Evolutionary conservation across 2,888 invertebrate genomes (phyloP).

Genomic region (Himalopsyche anomala): DNA sequence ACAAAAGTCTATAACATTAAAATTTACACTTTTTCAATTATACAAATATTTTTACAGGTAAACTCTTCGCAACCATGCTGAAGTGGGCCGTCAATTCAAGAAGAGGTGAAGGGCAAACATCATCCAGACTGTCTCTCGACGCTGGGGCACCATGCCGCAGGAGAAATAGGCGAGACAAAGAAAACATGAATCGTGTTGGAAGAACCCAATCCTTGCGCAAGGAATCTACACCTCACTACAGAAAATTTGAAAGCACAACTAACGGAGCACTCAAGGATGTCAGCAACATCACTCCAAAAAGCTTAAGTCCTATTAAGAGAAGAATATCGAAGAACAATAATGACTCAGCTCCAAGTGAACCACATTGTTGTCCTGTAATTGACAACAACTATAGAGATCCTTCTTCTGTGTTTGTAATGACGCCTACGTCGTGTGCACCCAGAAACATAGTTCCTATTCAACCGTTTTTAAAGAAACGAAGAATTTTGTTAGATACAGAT

Average conservation of each 20-base stretch:
- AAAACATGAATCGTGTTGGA: conserved; percentile 75
- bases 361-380: not conserved
- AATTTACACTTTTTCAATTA: no score
- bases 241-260: conserved; percentile 72
- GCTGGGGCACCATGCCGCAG: conserved; percentile 70
- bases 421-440: conserved; percentile 55
- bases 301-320: conserved; percentile 69
- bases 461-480: conserved; percentile 60
- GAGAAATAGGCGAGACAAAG: conserved; percentile 73
- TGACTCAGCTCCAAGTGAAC: not conserved
- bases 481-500: conserved; percentile 63
- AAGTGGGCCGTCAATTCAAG: conserved; percentile 80
- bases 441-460: conserved; percentile 47
- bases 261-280: conserved; percentile 76
- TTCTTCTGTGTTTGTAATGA: conserved; percentile 27
- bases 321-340: conserved; percentile 26
- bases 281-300: conserved; percentile 79
- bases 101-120: conserved; percentile 67
- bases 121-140: conserved; percentile 72
- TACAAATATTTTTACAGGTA: conserved; percentile 69
- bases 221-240: conserved; percentile 68
- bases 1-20: no score
- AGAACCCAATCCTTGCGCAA: conserved; percentile 75
- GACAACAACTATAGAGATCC: not conserved
- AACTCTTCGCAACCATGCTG: conserved; percentile 74